phyloP scores from a whole-genome alignment of 2,888 invertebrate species.

The Himalopsyche kuldschensis region DNA sequence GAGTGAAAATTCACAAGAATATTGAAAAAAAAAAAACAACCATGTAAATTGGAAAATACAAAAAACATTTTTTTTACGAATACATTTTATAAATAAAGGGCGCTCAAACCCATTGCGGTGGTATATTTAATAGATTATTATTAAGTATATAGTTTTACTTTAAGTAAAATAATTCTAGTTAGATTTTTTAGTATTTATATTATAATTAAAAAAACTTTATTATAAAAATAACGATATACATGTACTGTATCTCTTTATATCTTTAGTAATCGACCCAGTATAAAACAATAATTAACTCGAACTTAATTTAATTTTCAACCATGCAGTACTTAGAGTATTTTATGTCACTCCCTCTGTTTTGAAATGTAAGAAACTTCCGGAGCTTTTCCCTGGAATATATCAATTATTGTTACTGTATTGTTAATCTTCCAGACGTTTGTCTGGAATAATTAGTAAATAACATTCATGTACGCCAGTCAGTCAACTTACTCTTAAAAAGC shows the following conservation, averaged over 20 bases:
- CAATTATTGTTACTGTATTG: neutral
- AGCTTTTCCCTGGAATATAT: neutral
- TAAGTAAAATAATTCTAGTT: constrained; percentile 38
- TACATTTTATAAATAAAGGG: constrained; percentile 7
- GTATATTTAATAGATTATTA: constrained; percentile 27
- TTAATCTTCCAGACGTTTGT: neutral
- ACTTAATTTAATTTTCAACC: neutral
- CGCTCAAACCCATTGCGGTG: constrained; percentile 12
- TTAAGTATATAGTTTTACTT: constrained; percentile 35
- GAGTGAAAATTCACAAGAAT: constrained; percentile 12
- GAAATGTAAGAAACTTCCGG: neutral
- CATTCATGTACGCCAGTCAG: constrained; percentile 25
- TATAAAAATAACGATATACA: constrained; percentile 10
- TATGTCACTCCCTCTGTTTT: neutral
- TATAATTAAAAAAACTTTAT: constrained; percentile 35
- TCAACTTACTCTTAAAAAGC: constrained; percentile 11
- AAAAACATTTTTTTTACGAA: constrained; percentile 3
- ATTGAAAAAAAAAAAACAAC: constrained; percentile 17
- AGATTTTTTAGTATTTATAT: constrained; percentile 40
- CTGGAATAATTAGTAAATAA: neutral
- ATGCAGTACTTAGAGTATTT: neutral
- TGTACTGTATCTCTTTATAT: constrained; percentile 10
- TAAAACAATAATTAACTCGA: neutral
- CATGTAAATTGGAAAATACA: neutral
- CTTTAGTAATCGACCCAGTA: neutral